A percentile compares a stretch with the other conserved stretches of the same genome.
Conservation (phyloP, 2,797 vertebrate species). For the Poecilia picta region DNA sequence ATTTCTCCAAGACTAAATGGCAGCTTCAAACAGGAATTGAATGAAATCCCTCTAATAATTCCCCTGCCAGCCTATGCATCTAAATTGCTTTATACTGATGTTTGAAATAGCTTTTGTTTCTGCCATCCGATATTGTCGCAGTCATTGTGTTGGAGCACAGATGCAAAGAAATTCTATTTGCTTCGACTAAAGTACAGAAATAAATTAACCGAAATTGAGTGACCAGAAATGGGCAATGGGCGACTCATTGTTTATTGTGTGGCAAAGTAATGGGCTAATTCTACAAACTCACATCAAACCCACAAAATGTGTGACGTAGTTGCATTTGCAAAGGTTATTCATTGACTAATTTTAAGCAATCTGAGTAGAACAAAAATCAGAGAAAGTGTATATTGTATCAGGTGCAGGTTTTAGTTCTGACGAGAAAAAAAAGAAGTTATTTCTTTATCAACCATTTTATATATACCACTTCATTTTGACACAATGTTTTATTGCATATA, state of each 20-base stretch:
- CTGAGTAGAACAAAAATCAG: neutral
- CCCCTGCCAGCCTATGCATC: neutral
- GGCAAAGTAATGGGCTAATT: neutral
- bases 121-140: neutral
- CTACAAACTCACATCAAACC: neutral
- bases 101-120: slow-evolving; percentile 2
- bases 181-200: neutral
- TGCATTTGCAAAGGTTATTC: neutral
- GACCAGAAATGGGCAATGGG: neutral
- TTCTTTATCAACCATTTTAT: neutral
- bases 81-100: neutral
- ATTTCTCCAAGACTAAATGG: neutral
- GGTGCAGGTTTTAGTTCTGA: neutral
- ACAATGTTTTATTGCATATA: neutral
- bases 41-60: neutral
- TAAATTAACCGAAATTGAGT: neutral
- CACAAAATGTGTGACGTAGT: neutral
- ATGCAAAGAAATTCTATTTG: neutral
- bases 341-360: neutral
- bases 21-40: neutral
- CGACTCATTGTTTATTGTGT: neutral
- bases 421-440: neutral
- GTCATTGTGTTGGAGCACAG: neutral
- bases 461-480: neutral
- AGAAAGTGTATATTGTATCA: neutral